Evolutionary conservation across 2,888 invertebrate species (phyloP).

Genomic region (Mellilla xanthometata): DNA sequence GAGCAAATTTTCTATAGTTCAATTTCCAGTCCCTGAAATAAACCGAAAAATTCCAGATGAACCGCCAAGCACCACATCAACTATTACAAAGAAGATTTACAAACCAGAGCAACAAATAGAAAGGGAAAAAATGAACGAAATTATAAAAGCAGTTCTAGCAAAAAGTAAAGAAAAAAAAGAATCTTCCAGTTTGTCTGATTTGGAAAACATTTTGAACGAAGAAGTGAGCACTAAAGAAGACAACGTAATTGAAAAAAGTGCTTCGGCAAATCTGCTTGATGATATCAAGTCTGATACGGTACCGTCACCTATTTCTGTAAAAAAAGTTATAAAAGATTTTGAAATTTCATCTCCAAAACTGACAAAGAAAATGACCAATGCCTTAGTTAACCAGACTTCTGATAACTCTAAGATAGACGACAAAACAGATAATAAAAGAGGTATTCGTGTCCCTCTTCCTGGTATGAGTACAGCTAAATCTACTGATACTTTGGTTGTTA

Average conservation of each 20-base stretch:
- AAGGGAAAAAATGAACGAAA: conserved; percentile 38
- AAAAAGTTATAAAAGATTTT: conserved; percentile 1
- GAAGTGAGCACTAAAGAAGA: not conserved
- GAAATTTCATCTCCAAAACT: not conserved
- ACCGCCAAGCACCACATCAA: conserved; percentile 2
- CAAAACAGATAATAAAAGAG: no score
- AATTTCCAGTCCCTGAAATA: not conserved
- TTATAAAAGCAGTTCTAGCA: conserved; percentile 37
- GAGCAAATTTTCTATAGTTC: conserved; percentile 1
- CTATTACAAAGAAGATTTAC: not conserved
- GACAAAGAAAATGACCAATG: no score
- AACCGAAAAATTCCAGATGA: not conserved
- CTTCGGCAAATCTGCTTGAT: conserved; percentile 9
- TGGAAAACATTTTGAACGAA: conserved; percentile 37
- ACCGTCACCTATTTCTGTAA: not conserved
- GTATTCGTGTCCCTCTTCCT: no score
- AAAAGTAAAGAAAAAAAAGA: conserved; percentile 32
- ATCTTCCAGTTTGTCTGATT: conserved; percentile 37
- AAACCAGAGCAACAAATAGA: not conserved
- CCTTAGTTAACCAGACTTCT: no score
- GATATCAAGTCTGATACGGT: not conserved
- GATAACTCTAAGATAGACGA: no score
- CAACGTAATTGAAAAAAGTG: conserved; percentile 2
- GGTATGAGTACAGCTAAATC: no score
- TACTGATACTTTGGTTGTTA: no score